Percentiles rank a stretch among this genome's conserved stretches.
Evolutionary conservation across 2,113 vertebrate genomes (phyloP).

Genomic region (Hiodon tergisus): DNA sequence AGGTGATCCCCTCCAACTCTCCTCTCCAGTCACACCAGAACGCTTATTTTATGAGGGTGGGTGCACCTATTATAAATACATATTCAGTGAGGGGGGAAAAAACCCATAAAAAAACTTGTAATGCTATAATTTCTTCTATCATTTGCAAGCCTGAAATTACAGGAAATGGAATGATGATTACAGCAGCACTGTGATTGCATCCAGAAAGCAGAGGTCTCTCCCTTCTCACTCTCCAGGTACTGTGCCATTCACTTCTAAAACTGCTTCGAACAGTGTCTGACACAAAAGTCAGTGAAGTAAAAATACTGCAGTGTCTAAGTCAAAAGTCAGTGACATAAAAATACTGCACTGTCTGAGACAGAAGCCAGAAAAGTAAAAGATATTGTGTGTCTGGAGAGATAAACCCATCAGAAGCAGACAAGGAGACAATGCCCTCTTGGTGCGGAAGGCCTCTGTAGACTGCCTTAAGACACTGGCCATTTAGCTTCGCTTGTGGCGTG

Average conservation of each 20-base stretch:
- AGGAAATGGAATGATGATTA: conserved; percentile 47
- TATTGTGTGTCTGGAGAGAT: conserved; percentile 57
- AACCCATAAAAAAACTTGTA: neutral
- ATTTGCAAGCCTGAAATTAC: conserved; percentile 61
- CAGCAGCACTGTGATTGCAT: conserved; percentile 20
- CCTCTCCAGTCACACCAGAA: conserved; percentile 19
- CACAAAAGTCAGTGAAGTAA: conserved; percentile 56
- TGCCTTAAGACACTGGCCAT: conserved; percentile 69
- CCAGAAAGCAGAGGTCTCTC: conserved; percentile 21
- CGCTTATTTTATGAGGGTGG: too few species aligned
- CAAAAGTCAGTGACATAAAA: too few species aligned
- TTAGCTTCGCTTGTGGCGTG: conserved; percentile 61
- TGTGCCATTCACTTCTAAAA: conserved; percentile 13
- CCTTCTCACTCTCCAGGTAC: conserved; percentile 19
- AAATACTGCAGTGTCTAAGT: too few species aligned
- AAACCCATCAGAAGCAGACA: conserved; percentile 67
- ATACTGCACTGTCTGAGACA: too few species aligned
- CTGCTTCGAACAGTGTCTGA: conserved; percentile 5
- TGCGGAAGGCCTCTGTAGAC: conserved; percentile 54
- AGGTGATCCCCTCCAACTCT: conserved; percentile 57
- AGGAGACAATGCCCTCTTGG: conserved; percentile 68
- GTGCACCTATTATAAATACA: too few species aligned
- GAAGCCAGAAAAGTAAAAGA: conserved; percentile 49
- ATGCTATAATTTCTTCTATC: conserved; percentile 51
- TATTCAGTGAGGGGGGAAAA: conserved; percentile 4